Evolutionary conservation across 2,888 invertebrate genomes (phyloP), one percentile per base, ranked within the genome.

Genomic region (Therioaphis trifolii): DNA sequence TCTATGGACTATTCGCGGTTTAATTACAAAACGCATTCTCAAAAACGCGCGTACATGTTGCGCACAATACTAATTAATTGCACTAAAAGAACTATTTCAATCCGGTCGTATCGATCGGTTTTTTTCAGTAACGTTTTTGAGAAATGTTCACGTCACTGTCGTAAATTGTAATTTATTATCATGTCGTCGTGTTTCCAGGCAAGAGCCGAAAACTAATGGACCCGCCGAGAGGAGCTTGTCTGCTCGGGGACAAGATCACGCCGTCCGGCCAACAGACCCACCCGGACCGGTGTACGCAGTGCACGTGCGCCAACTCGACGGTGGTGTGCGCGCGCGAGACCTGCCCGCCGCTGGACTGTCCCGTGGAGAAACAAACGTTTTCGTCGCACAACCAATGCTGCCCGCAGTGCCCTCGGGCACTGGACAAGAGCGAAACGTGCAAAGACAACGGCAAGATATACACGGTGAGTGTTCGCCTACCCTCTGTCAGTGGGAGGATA

Each of bases 321-420:
- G 92, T 94, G 0, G 91, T 94, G 74, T 97, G 97, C 89, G 91
- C 91, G 84, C 91, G 95, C 18, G 91, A 93, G 86, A 94, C 96
- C 0, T 98, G 98, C 87, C 96, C 97, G 0, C 94, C 96, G n/a
- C 90, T 97, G 84, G 95, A 96, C 87, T 98, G 97, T 85, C 92
- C 94, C 0, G 91, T 92, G 0, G 93, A 93, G 40, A 90, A 93
- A 86, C 94, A 93, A 87, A 92, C 92, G 76, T 91, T 91, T 0
- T 89, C 91, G 5, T 84, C 79, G 5, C 91, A 92, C 0, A 93
- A 92, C 3, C 92, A 92, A 85, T 95, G 95, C 88, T 95, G 95
- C 88, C 93, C 94, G 0, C 92, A 92, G 86, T 95, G 95, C 87
- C 92, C 86, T 43, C 90, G 91, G 74, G 90, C 92, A 21, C 91